Evolutionary conservation across 2,888 invertebrate species (phyloP).

Genomic region (Caenorhabditis sp.): DNA sequence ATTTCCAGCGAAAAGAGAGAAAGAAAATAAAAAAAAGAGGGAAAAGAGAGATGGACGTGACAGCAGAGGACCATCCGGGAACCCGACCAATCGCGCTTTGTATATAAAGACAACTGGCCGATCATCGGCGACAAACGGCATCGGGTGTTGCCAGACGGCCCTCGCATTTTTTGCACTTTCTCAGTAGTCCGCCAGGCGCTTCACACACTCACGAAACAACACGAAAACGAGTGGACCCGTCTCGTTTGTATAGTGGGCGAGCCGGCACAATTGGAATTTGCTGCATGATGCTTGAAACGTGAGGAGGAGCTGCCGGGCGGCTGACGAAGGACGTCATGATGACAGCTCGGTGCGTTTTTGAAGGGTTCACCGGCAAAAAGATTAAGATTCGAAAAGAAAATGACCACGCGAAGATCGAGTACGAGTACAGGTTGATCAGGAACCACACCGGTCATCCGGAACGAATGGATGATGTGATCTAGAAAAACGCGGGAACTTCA

Average conservation of each 20-base stretch:
- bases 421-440: too few species aligned
- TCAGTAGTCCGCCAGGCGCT: conserved; percentile 1
- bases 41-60: conserved; percentile 38
- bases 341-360: conserved; percentile 15
- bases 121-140: conserved; percentile 10
- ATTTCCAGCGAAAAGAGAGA: conserved; percentile 32
- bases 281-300: conserved; percentile 53
- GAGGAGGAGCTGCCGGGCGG: conserved; percentile 32
- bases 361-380: conserved; percentile 13
- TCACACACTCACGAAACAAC: conserved; percentile 44
- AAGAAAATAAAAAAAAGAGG: conserved; percentile 37
- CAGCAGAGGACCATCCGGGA: conserved; percentile 9
- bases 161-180: conserved; percentile 49
- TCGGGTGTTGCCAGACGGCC: conserved; percentile 41
- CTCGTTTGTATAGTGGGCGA: conserved; percentile 39
- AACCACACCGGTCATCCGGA: too few species aligned
- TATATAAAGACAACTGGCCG: conserved; percentile 51
- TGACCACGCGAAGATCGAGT: conserved; percentile 3
- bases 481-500: too few species aligned
- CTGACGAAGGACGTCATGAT: conserved; percentile 51
- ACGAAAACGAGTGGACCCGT: conserved; percentile 34
- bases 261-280: conserved; percentile 34
- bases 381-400: conserved; percentile 15
- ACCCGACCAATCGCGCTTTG: conserved; percentile 35
- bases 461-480: too few species aligned